A percentile compares a stretch with the other conserved stretches of the same genome.
Evolutionary conservation across 2,888 invertebrate species (phyloP).

Genomic region (Lithophane ornitopus): DNA sequence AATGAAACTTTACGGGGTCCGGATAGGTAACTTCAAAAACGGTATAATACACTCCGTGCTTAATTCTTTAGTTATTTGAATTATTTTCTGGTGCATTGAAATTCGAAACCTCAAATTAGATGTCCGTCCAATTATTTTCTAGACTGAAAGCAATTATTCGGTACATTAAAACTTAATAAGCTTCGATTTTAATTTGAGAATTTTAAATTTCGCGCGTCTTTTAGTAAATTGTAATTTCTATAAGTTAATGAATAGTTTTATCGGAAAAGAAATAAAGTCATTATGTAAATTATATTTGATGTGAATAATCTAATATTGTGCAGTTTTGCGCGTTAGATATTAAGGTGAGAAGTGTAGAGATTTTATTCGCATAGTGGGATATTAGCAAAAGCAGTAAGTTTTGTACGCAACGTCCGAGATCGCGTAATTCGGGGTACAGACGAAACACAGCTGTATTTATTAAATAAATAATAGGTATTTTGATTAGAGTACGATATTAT

Average conservation of each 20-base stretch:
- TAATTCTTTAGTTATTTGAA: not conserved
- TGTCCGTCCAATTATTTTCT: constrained; percentile 64
- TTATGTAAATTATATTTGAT: constrained; percentile 29
- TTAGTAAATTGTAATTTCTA: constrained; percentile 26
- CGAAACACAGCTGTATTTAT: constrained; percentile 15
- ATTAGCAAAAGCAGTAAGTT: constrained; percentile 8
- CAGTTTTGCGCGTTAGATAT: constrained; percentile 8
- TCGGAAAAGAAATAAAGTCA: constrained; percentile 15
- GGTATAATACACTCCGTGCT: constrained; percentile 9
- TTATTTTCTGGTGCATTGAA: constrained; percentile 10
- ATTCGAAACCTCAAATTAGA: constrained; percentile 36
- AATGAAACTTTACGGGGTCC: not conserved
- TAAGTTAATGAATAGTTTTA: constrained; percentile 34
- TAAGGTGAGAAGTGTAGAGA: not conserved
- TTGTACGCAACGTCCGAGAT: constrained; percentile 1
- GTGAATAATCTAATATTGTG: constrained; percentile 24
- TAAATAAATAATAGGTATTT: constrained; percentile 1
- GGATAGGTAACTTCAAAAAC: not conserved
- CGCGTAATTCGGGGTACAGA: not conserved
- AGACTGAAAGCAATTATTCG: constrained; percentile 50
- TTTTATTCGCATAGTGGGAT: constrained; percentile 10
- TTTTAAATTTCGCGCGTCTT: constrained; percentile 9
- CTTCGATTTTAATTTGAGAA: constrained; percentile 21
- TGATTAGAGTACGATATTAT: constrained; percentile 13
- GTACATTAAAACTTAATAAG: constrained; percentile 26